Evolutionary conservation across 2,888 invertebrate species (phyloP), one percentile per base, ranked within the genome.

Genomic region (Opisthograptis luteolata): DNA sequence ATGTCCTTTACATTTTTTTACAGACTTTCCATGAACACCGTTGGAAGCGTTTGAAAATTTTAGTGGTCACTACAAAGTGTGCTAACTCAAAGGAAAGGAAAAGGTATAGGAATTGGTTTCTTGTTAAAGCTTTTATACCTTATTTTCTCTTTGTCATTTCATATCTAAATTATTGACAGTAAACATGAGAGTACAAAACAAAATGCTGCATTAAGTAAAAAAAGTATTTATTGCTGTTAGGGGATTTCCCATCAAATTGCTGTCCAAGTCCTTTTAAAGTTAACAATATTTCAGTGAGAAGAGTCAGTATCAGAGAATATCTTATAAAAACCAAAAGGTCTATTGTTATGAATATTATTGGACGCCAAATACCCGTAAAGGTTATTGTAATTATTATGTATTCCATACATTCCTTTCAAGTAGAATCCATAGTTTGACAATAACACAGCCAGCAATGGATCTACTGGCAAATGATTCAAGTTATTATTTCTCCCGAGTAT

Each of bases 391-490:
- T 77, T 76, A 50, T 70, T 74, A n/a, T 68, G 71, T 40, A 73
- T 67, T 5, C 85, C 84, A 49, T 79, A 86, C 45, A 72, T 64
- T 19, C 76, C 79, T 13, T 80, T 91, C 35, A 93, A 62, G 68
- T 94, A 94, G 63, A 87, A 85, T 2, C 94, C 94, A 70, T 93
- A 94, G 70, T 93, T 93, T 15, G 94, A 93, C 34, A 94, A 80
- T 49, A 93, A 80, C 37, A 94, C 89, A 28, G 93, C 92, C 19
- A 94, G 71, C 67, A 92, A 73, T 40, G 94, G 93, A 81, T 93
- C 92, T 24, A 92, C 75, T 1, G 92, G 88, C 36, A 88, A 81
- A 81, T 93, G 92, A 68, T 92, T 87, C 34, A 84, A 81, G 70
- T 85, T 92, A 68, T 93, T 93, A 68, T 87, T 91, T 42, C 88